A percentile compares a stretch with the other conserved stretches of the same genome.
Evolutionary conservation across 2,888 invertebrate genomes (phyloP).

Genomic region (Diadegma fenestrale): DNA sequence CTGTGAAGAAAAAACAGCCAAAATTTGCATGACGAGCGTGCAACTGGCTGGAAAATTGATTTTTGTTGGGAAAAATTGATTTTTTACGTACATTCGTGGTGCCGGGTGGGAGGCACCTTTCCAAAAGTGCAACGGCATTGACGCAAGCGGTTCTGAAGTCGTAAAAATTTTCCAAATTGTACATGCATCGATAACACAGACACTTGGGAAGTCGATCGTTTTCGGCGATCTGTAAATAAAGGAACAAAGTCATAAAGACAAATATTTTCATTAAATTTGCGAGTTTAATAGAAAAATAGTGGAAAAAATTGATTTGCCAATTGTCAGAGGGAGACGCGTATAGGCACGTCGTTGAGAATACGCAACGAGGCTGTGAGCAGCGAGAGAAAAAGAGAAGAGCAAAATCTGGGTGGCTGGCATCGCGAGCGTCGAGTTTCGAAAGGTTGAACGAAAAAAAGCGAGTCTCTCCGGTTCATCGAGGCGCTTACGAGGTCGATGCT

Average conservation of each 20-base stretch:
- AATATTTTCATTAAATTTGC: not conserved
- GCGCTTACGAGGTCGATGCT: not conserved
- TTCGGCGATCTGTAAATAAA: constrained; percentile 83
- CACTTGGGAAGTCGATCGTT: constrained; percentile 85
- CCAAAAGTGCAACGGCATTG: constrained; percentile 82
- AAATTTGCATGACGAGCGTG: not conserved
- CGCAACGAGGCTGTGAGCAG: not conserved
- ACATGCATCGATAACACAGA: constrained; percentile 85
- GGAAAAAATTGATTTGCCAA: not conserved
- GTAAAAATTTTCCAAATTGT: constrained; percentile 85
- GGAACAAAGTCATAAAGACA: constrained; percentile 26
- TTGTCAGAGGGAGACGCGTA: not conserved
- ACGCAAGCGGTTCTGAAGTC: constrained; percentile 85
- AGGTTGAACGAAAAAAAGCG: constrained; percentile 10
- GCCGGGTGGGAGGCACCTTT: constrained; percentile 78
- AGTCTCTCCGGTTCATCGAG: not conserved
- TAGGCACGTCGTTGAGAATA: not conserved
- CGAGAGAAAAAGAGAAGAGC: constrained; percentile 1
- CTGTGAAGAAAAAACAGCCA: constrained; percentile 34
- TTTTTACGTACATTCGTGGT: constrained; percentile 73
- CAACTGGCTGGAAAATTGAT: not conserved
- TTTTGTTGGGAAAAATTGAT: not conserved
- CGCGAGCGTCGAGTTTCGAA: constrained; percentile 23
- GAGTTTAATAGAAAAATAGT: not conserved
- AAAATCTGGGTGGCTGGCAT: constrained; percentile 6